A percentile compares a stretch with the other conserved stretches of the same genome.
phyloP scores from a whole-genome alignment of 2,797 vertebrate genomes.

The Argyrosomus regius region DNA sequence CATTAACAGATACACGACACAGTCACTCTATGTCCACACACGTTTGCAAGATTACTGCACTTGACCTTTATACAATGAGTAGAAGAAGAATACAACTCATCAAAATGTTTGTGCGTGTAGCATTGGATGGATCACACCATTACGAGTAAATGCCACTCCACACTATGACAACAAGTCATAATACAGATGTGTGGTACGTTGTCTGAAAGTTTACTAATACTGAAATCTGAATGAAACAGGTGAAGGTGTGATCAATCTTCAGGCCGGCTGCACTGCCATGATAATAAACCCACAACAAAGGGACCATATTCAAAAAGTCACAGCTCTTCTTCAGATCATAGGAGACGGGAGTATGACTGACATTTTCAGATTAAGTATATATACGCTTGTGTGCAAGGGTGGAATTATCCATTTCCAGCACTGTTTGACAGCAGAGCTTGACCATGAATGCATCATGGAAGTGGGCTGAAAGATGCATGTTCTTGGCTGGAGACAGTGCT shows the following conservation, averaged over 20 bases:
- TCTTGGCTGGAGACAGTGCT: slow-evolving; percentile 30
- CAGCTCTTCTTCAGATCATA: neutral
- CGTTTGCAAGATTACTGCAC: slow-evolving; percentile 1
- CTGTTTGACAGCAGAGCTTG: slow-evolving; percentile 2
- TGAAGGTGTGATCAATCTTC: slow-evolving; percentile 2
- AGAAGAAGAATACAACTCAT: neutral
- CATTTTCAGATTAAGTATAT: neutral
- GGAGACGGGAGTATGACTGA: neutral
- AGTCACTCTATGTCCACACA: neutral
- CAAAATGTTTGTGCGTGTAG: slow-evolving; percentile 3
- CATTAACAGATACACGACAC: neutral
- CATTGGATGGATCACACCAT: neutral
- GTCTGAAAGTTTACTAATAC: neutral
- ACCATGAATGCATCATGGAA: slow-evolving; percentile 25
- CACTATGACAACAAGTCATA: neutral
- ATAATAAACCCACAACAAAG: slow-evolving; percentile 10
- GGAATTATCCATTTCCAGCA: slow-evolving; percentile 5
- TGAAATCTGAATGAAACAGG: neutral
- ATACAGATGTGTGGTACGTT: neutral
- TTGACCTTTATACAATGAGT: slow-evolving; percentile 1
- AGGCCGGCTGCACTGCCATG: neutral
- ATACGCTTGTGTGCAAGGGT: slow-evolving; percentile 2
- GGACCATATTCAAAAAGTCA: neutral
- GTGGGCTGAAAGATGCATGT: slow-evolving; percentile 41
- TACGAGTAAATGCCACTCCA: neutral